A percentile compares a stretch with the other conserved stretches of the same genome.
These are phyloP conservation scores for Polymixis lichenea DNA, from an alignment of 2,888 invertebrate species.

Conservation along the genomic window DNA sequence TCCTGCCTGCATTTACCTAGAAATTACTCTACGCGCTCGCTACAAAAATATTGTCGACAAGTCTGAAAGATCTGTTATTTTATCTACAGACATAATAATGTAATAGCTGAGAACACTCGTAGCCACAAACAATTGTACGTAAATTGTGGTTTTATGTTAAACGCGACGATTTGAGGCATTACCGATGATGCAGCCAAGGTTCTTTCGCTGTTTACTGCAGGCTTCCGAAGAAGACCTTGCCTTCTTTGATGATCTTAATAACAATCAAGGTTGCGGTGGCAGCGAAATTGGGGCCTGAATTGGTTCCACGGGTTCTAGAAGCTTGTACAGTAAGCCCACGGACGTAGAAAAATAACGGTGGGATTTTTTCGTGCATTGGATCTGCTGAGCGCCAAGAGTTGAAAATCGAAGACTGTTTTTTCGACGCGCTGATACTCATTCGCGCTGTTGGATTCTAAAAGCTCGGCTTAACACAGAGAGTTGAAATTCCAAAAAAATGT, in stretches of 20 bases:
- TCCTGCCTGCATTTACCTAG: neutral
- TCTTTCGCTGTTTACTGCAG: slow-evolving; percentile 13
- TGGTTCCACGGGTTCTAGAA: neutral
- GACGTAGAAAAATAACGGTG: no score
- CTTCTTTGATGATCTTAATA: slow-evolving; percentile 16
- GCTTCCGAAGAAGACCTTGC: slow-evolving; percentile 15
- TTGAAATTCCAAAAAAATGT: no score
- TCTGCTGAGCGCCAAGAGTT: no score
- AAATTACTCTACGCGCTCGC: slow-evolving; percentile 1
- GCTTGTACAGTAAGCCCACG: neutral
- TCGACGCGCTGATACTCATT: no score
- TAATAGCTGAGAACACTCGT: slow-evolving; percentile 34
- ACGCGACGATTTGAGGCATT: slow-evolving; percentile 44
- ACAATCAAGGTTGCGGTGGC: slow-evolving; percentile 17
- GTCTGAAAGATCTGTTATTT: slow-evolving; percentile 18
- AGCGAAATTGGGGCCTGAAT: neutral
- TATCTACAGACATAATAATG: slow-evolving; percentile 32
- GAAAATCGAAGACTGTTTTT: no score
- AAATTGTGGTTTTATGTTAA: slow-evolving; percentile 58
- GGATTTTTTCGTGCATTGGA: no score
- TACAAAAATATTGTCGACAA: slow-evolving; percentile 37
- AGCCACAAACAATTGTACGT: slow-evolving; percentile 41
- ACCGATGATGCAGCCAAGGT: slow-evolving; percentile 49
- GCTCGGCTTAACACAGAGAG: no score
- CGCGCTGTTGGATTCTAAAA: no score